Evolutionary conservation across 37 sponge, comb jelly and placozoan genomes (phyloP), one percentile per base, ranked within the genome.

Genomic region (Crambe crambe): DNA sequence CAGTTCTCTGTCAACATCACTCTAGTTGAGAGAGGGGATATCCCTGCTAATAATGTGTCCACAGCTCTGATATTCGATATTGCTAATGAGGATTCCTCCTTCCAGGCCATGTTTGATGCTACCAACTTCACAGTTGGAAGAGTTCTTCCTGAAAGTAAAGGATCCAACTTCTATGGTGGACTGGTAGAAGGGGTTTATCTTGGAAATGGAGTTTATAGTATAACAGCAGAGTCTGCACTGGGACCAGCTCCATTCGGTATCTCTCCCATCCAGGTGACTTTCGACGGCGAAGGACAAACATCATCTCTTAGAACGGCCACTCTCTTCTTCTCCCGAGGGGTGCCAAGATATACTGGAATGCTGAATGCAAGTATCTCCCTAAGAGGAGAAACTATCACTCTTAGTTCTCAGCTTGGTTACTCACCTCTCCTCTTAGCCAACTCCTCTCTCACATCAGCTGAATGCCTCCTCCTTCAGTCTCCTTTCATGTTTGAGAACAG

Each of bases 211-310:
- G 66, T 57, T 35, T 87, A 75, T 80, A 74, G 67, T 22, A 27
- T 85, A 10, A 29, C 32, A 64, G 37, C 42, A 3, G 70, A 71
- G 12, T 51, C 86, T n/a, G 75, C 79, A 1, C 37, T 89, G 17
- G 77, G 44, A 39, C 31, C 59, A 18, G 65, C 70, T 2, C 39
- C 59, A 32, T 43, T 93, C 36, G 93, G 93, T 72, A 9, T 93
- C 18, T 80, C 89, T 29, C 80, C 81, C 1, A 64, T 93, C n/a
- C 93, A 85, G 32, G 83, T 87, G 30, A 85, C 86, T 29, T 74
- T 90, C 74, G 85, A 90, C 51, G 42, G 15, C 27, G 18, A 23
- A 0, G 73, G 58, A 21, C 36, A 44, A 12, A 75, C 90, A 21
- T 73, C 72, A 0, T 23, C 81, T 22, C 61, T 74, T 38, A 47